Conservation (phyloP, 2,797 vertebrate genomes). For the Alauda arvensis region DNA sequence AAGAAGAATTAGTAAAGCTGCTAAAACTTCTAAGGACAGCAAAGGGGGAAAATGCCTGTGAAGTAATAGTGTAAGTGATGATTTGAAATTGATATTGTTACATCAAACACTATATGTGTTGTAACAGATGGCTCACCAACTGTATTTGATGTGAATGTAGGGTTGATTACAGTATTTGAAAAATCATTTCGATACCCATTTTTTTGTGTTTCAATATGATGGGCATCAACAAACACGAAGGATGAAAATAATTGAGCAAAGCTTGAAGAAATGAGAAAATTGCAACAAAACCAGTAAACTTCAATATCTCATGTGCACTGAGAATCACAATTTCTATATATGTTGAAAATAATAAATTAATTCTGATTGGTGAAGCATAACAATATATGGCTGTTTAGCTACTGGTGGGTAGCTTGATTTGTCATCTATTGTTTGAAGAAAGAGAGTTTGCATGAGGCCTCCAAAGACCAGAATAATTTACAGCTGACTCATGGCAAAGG, state of each 20-base stretch:
- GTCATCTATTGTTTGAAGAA: background rate
- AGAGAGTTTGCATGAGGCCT: background rate
- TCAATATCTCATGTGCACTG: background rate
- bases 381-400: background rate
- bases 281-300: background rate
- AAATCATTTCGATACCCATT: conserved; percentile 15
- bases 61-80: background rate
- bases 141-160: background rate
- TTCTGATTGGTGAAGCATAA: background rate
- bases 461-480: background rate
- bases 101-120: background rate
- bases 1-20: background rate
- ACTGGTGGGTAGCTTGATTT: background rate
- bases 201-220: background rate
- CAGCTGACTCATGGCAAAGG: background rate
- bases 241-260: conserved; percentile 1
- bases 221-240: background rate
- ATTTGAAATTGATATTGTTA: background rate
- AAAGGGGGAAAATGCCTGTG: background rate
- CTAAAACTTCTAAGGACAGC: background rate
- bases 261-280: conserved; percentile 11
- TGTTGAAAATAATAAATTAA: background rate
- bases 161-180: conserved; percentile 13
- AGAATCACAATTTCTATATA: background rate
- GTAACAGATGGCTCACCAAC: conserved; percentile 7